Base-by-base conservation (phyloP, 2,113 vertebrate genomes). In the Athene noctua region DNA sequence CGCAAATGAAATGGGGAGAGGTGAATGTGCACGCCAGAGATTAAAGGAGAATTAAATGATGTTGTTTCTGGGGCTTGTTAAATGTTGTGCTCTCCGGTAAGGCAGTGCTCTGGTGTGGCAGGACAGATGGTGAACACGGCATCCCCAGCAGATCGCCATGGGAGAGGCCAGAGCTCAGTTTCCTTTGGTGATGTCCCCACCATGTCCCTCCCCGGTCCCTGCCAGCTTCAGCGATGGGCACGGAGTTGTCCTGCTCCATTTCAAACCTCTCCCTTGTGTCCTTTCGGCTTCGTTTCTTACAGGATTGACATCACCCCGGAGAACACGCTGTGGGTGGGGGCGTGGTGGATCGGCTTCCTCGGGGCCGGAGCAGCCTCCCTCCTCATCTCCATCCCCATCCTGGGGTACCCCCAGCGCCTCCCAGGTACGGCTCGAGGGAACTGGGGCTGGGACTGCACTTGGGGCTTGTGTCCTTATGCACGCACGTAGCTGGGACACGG, bases 291-390 rank as follows among this genome's bases (percentile, higher is more conserved):
- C 0, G 0, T 92, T 63, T 58, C 87, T 18, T 13, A 57, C 97
- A 99, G 99, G 70, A 97, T 97, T 0, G 91, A 97, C 78, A 97
- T 99, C 62, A 97, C 98, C 32, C 98, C 99, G 0, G 99, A 99
- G 75, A 99, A 98, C 95, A 99, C 99, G 0, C 98, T 99, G 40
- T 99, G 99, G 99, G 99, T 99, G 2, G 99, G 99, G 0, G 99
- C 99, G 1, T 99, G 99, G 99, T 99, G 99, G 99, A 98, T 99
- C 0, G 99, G 99, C 34, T 99, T 99, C 96, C 97, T 99, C 7
- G 99, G 98, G 2, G 98, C 98, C 0, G 99, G 99, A 36, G 99
- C 97, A 0, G 98, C 98, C 4, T 98, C 99, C 11, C 91, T 99
- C 2, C 94, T 99, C 73, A 97, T 98, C 19, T 98, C 99, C 4